Evolutionary conservation across 2,113 vertebrate genomes (phyloP), one percentile per base, ranked within the genome.

Genomic region (Pheucticus melanocephalus): DNA sequence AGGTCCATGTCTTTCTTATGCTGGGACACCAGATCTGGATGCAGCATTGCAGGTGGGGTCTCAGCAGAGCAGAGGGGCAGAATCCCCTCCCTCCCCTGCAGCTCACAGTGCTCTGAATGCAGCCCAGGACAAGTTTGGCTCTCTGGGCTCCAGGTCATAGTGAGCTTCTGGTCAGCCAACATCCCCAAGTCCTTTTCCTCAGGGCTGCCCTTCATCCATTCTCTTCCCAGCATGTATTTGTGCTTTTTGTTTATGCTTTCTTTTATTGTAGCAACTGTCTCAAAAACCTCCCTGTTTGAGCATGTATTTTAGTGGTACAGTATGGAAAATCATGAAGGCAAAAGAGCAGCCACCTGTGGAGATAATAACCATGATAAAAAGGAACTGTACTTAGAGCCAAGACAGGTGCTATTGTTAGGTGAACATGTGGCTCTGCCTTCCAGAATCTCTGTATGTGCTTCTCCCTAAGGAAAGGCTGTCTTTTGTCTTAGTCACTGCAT

Each of bases 301-400:
- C 57, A 24, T 33, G 18, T 82, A 20, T 90, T 92, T 96, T 90
- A 91, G 82, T 82, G 65, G 17, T 45, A 54, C 30, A 47, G 68
- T 80, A 35, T 50, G 48, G 66, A 90, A 94, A 93, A 90, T 73
- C 35, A 70, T 11, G 50, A 85, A 80, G 73, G 87, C 54, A 85
- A 96, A 94, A 82, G 82, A 96, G 82, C 93, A 94, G 70, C 57
- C 87, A 28, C 93, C 73, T 77, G 63, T 66, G 73, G 87, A 88
- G 94, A 90, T 94, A 94, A 95, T 94, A 94, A 91, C 84, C 23
- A 7, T 95, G 89, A 95, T 94, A 68, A 92, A 80, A 96, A 88
- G 40, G 51, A 79, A 1, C 54, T 54, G 45, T 54, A 75, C 47
- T 92, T 84, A 66, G 4, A 87, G 53, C 5, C 37, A 56, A 89